Base-by-base conservation (phyloP, 2,888 invertebrate genomes). In the Candidula unifasciata region DNA sequence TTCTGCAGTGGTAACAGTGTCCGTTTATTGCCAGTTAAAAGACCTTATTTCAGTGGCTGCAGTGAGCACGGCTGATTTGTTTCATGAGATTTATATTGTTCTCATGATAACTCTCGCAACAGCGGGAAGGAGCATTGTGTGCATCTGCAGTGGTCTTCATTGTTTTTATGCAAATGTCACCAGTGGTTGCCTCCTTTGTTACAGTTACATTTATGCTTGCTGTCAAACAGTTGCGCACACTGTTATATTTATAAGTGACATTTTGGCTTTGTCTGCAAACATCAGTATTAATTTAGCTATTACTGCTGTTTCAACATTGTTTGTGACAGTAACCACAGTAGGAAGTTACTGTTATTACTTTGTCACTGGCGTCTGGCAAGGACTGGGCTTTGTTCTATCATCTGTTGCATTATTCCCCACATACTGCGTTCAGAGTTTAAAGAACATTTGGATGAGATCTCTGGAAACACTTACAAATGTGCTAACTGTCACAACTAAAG, bases 401-500 rank as follows among this genome's bases (percentile, higher is more conserved):
- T 80, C 86, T 35, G 27, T 88, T 2, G 76, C 86, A 2, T 66
- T 18, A 66, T 76, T 86, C 24, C 85, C 86, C 0, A 3, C 52
- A n/a, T 82, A 80, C 33, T 60, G 77, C 71, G 10, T 69, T 16
- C 33, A 84, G 13, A 44, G 78, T 33, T 21, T 88, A n/a, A 37
- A 81, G 54, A 78, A 80, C 35, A 16, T 69, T 2, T 85, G 85
- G 85, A 71, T 52, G 21, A 80, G 68, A 21, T 8, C 76, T 13
- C 76, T 79, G 6, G 30, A 71, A 2, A 80, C 74, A 24, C 35
- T 83, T 24, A 73, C 82, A 1, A 60, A 76, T 30, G 57, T 88
- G 35, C 78, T 90, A 24, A 88, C 87, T 30, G 88, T 87, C 27
- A 86, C 89, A 78, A 88, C 88, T 16, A 89, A 87, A 79, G 91